These are phyloP conservation scores for Dicrurus megarhynchus DNA, from an alignment of 2,113 vertebrate genomes.

Conservation along the genomic window DNA sequence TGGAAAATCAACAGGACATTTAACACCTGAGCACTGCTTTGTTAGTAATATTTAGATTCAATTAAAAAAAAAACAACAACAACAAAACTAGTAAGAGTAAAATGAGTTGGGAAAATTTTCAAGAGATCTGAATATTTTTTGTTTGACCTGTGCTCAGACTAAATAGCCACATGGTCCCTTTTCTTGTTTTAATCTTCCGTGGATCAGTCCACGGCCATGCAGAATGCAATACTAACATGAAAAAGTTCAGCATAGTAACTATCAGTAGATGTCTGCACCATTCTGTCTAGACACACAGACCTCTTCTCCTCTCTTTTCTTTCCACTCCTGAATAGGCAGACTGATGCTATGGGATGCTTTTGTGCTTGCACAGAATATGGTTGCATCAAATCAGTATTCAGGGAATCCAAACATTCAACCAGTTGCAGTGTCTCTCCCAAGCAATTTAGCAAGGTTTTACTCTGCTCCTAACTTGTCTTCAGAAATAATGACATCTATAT, in stretches of 20 bases:
- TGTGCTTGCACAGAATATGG: neutral
- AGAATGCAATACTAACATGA: neutral
- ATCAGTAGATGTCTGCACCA: neutral
- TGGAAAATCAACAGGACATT: neutral
- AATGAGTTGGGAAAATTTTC: neutral
- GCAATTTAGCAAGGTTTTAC: neutral
- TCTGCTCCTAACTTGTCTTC: neutral
- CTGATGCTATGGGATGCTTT: neutral
- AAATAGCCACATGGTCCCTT: neutral
- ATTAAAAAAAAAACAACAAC: neutral
- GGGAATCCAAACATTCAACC: neutral
- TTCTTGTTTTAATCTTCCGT: neutral
- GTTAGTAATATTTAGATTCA: neutral
- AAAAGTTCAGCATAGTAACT: neutral
- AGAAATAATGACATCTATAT: conserved; percentile 1
- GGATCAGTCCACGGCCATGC: neutral
- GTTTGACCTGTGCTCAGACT: neutral
- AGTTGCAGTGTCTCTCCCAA: neutral
- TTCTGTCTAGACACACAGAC: neutral
- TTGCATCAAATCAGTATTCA: neutral
- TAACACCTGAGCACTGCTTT: neutral
- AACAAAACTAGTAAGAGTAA: neutral
- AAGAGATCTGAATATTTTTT: neutral
- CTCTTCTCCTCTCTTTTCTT: too few relatives aligned
- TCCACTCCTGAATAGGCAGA: neutral